Conservation (phyloP, 1,140 invertebrate species). For the Atta colombica region DNA sequence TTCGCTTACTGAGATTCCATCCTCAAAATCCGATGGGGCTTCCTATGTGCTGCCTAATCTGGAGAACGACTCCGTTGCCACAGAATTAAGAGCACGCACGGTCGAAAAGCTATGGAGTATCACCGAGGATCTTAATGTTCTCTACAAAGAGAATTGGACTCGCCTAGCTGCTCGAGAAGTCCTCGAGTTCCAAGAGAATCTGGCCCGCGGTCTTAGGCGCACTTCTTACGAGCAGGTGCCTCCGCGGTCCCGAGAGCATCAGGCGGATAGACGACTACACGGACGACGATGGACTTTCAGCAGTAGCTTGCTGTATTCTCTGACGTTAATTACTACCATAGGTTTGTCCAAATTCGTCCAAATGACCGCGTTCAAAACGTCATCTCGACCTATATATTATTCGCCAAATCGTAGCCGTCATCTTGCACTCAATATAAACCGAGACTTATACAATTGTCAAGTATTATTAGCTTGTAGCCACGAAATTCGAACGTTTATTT, state of each 20-base stretch:
- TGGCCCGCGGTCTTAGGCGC: conserved; percentile 84
- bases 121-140: conserved; percentile 96
- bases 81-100: conserved; percentile 87
- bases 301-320: conserved; percentile 96
- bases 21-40: conserved; percentile 72
- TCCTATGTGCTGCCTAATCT: conserved; percentile 66
- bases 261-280: conserved; percentile 86
- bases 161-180: conserved; percentile 93
- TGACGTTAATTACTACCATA: conserved; percentile 98
- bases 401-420: background rate
- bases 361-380: background rate
- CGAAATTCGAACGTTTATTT: background rate
- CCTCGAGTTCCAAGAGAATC: conserved; percentile 92
- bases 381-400: background rate
- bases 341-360: conserved; percentile 87
- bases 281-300: conserved; percentile 95
- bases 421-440: background rate
- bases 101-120: conserved; percentile 96
- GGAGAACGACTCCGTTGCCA: conserved; percentile 79
- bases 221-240: conserved; percentile 82
- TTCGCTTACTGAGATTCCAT: conserved; percentile 75
- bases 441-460: background rate
- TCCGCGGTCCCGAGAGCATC: conserved; percentile 75
- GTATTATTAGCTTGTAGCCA: background rate
- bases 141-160: conserved; percentile 98